Base-by-base conservation (phyloP, 2,113 vertebrate species). In the Chamaea fasciata region DNA sequence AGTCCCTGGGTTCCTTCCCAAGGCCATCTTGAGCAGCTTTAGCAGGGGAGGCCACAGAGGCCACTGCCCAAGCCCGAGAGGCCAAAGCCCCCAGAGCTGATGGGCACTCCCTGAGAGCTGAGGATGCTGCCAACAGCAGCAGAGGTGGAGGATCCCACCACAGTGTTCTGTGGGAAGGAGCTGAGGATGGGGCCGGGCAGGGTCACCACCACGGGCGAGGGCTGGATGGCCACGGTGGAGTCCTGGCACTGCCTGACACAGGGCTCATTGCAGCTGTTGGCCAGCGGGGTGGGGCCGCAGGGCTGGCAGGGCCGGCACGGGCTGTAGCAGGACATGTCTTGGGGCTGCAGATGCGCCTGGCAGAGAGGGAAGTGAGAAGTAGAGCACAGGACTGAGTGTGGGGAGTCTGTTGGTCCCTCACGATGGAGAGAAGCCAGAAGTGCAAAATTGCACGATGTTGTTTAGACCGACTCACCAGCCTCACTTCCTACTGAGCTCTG, bases 371-470 rank as follows among this genome's bases (percentile, higher is more conserved):
- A 27, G 19, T 3, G 31, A 10, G 33, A 46, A 71, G 47, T 23
- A 44, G 30, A 44, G 24, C 21, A 11, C 14, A 42, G 30, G 21
- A 15, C 30, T 65, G 63, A 64, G 41, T 44, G 41, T 23, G 20
- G 30, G 20, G 21, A 46, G 4, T 33, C 41, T 23, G 21, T 44
- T 64, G 2, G 4, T 33, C 30, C 30, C 33, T 23, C 41, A 44
- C 31, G 14, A 53, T 33, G 41, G 28, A 22, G 28, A 64, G 31
- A 64, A 64, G 41, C 4, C 30, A 44, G 41, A 65, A 33, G 63
- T 0, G 1, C 30, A 65, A 44, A 44, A 44, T 6, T 23, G 30
- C 21, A 24, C 3, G 0, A 31, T 31, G 41, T 6, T 67, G 15
- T 47, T 67, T 19, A n/a, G 42, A 67, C 22, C 26, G 31, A 12